Evolutionary conservation across 1,140 invertebrate genomes (phyloP).

Genomic region (Aphaenogaster ashmeadi): DNA sequence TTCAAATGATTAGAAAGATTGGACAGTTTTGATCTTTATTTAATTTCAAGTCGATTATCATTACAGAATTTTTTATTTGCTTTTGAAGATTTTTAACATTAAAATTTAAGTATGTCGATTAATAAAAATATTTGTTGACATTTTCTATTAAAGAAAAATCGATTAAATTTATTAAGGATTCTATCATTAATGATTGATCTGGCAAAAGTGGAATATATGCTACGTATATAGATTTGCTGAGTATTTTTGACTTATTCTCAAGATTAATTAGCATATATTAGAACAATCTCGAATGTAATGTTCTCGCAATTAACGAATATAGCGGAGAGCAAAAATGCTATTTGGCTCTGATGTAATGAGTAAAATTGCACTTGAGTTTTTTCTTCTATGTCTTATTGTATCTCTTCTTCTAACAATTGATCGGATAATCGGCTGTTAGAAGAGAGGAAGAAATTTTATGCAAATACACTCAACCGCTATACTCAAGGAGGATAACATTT

Average conservation of each 20-base stretch:
- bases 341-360: not conserved
- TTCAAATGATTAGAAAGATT: not conserved
- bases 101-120: not conserved
- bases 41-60: not conserved
- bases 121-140: not conserved
- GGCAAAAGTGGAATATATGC: not conserved
- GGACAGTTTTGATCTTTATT: constrained; percentile 13
- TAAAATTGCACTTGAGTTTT: constrained; percentile 1
- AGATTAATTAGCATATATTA: constrained; percentile 43
- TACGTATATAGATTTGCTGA: constrained; percentile 30
- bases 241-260: constrained; percentile 44
- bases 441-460: not conserved
- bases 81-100: not conserved
- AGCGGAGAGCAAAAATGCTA: not conserved
- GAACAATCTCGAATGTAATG: constrained; percentile 12
- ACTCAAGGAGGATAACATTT: not conserved
- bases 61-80: not conserved
- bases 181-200: not conserved
- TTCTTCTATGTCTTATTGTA: not conserved
- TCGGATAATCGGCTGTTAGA: not conserved
- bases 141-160: not conserved
- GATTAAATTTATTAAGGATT: not conserved
- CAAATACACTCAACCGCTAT: not conserved
- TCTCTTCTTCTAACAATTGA: not conserved
- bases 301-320: constrained; percentile 21